A percentile compares a stretch with the other conserved stretches of the same genome.
phyloP scores from a whole-genome alignment of 2,888 invertebrate species.

The Toxonevra muliebris region DNA sequence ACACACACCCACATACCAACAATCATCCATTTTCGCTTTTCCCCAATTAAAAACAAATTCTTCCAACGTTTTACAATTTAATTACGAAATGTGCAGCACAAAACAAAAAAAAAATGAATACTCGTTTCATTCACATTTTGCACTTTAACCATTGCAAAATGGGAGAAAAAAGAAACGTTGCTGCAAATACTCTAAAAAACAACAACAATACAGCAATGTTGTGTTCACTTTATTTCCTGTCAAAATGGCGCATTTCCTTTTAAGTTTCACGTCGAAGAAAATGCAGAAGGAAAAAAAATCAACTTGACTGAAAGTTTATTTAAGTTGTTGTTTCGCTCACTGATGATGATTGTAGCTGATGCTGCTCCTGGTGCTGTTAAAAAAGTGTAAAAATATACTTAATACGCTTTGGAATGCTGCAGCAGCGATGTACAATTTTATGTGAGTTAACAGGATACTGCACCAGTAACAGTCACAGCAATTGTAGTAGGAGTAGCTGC shows the following conservation, averaged over 20 bases:
- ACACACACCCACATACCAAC: slow-evolving; percentile 1
- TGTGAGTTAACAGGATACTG: not conserved
- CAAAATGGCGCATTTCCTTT: slow-evolving; percentile 44
- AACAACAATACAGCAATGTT: too few relatives aligned
- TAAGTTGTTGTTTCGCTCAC: not conserved
- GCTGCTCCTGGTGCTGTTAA: not conserved
- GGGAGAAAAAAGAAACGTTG: too few relatives aligned
- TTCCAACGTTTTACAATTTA: too few relatives aligned
- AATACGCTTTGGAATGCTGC: not conserved
- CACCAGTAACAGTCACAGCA: too few relatives aligned
- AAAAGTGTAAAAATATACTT: not conserved
- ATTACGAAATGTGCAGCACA: too few relatives aligned
- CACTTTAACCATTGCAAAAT: not conserved
- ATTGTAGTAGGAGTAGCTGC: not conserved
- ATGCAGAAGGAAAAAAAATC: not conserved
- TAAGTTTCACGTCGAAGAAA: not conserved
- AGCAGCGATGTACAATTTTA: not conserved
- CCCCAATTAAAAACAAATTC: too few relatives aligned
- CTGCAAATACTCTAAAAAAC: not conserved
- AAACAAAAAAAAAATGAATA: not conserved
- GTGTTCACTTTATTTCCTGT: slow-evolving; percentile 36
- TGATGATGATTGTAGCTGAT: not conserved
- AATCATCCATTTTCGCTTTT: not conserved
- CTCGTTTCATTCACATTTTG: not conserved
- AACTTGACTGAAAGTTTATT: not conserved